Evolutionary conservation across 2,113 vertebrate species (phyloP).

Genomic region (Siniperca knerii): DNA sequence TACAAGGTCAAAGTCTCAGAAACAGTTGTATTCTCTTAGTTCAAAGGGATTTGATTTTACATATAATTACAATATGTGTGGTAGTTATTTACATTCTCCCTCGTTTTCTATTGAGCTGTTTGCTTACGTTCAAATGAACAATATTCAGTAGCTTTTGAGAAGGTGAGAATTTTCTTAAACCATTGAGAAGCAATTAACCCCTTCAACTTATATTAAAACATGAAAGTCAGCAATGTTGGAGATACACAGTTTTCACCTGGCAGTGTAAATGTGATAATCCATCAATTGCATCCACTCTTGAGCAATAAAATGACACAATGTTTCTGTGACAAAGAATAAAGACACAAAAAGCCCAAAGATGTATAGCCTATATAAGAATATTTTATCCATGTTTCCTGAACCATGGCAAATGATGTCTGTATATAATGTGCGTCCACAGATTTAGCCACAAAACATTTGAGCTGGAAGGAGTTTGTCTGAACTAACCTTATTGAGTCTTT

Average conservation of each 20-base stretch:
- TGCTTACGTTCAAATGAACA: background rate
- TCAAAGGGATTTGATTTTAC: slow-evolving; percentile 1
- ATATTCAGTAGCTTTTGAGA: background rate
- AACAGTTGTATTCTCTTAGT: background rate
- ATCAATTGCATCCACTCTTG: background rate
- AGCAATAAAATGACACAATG: background rate
- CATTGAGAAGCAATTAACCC: background rate
- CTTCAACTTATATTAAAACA: background rate
- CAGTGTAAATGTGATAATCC: background rate
- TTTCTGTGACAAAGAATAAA: background rate
- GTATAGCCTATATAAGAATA: background rate
- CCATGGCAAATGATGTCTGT: background rate
- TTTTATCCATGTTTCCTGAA: background rate
- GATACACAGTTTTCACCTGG: background rate
- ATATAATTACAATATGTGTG: background rate
- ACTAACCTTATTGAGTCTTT: background rate
- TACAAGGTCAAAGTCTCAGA: slow-evolving; percentile 13
- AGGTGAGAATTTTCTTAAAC: background rate
- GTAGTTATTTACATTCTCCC: background rate
- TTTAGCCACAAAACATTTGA: slow-evolving; percentile 17
- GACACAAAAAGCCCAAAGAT: background rate
- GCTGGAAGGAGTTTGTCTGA: slow-evolving; percentile 7
- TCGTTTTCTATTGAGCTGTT: background rate
- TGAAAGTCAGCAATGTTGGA: background rate
- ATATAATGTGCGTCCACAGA: background rate